Evolutionary conservation across 1,140 invertebrate genomes (phyloP).

Genomic region (Bilobella aurantiaca): DNA sequence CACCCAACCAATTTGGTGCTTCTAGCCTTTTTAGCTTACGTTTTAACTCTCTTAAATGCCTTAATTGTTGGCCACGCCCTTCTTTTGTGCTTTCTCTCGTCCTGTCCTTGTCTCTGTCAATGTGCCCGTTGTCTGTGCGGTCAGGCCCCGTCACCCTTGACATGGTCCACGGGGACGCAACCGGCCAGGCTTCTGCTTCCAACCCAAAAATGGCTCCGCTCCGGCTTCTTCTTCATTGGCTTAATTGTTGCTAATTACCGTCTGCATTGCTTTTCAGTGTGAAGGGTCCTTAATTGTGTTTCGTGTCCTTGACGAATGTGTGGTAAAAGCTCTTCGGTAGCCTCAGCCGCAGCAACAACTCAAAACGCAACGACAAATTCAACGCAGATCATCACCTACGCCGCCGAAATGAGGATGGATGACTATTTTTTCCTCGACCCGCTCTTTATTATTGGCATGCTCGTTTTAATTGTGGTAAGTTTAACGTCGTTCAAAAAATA

Average conservation of each 20-base stretch:
- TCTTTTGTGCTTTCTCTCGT: background rate
- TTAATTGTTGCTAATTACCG: background rate
- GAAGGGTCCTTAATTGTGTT: background rate
- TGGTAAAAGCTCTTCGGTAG: background rate
- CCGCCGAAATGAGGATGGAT: background rate
- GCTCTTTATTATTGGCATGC: conserved; percentile 11
- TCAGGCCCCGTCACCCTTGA: background rate
- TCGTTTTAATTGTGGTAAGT: conserved; percentile 11
- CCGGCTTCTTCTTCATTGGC: background rate
- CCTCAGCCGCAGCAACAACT: too few relatives aligned
- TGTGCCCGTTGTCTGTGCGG: background rate
- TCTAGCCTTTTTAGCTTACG: background rate
- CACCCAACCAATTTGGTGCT: background rate
- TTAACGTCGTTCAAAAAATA: too few relatives aligned
- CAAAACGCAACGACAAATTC: background rate
- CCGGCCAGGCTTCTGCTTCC: background rate
- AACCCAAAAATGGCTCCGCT: background rate
- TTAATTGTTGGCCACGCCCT: too few relatives aligned
- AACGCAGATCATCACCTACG: background rate
- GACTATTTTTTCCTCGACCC: conserved; percentile 11
- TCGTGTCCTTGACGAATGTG: background rate
- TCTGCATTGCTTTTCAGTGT: background rate
- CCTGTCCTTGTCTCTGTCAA: background rate
- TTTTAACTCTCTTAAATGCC: background rate
- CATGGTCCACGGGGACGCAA: background rate